phyloP scores from a whole-genome alignment of 2,113 vertebrate species.

The Chrysochloris asiatica region DNA sequence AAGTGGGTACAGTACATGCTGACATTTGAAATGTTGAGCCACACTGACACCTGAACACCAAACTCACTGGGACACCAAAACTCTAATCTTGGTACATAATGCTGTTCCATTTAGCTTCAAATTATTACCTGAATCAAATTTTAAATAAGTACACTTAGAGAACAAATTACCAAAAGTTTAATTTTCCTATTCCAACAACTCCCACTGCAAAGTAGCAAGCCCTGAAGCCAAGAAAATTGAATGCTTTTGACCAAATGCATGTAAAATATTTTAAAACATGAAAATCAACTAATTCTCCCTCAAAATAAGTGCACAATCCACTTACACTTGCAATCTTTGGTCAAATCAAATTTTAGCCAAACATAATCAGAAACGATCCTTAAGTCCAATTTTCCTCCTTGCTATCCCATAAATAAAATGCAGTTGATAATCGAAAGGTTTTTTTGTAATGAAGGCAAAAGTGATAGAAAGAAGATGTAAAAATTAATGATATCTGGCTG shows the following conservation, averaged over 20 bases:
- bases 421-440: slow-evolving; percentile 56
- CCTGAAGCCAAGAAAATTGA: slow-evolving; percentile 30
- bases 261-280: slow-evolving; percentile 56
- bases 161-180: slow-evolving; percentile 72
- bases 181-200: slow-evolving; percentile 66
- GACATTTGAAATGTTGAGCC: slow-evolving; percentile 22
- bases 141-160: slow-evolving; percentile 69
- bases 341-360: slow-evolving; percentile 59
- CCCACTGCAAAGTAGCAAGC: neutral
- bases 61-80: slow-evolving; percentile 33
- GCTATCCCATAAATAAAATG: slow-evolving; percentile 56
- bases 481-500: slow-evolving; percentile 78
- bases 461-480: slow-evolving; percentile 67
- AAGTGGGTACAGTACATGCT: neutral
- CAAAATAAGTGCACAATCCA: neutral
- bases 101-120: slow-evolving; percentile 59
- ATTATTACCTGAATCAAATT: slow-evolving; percentile 69
- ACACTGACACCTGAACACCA: slow-evolving; percentile 8
- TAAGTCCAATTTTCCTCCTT: slow-evolving; percentile 39
- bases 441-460: slow-evolving; percentile 65
- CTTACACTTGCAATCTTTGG: slow-evolving; percentile 4
- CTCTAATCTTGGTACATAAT: slow-evolving; percentile 36
- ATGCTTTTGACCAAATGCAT: slow-evolving; percentile 40
- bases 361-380: slow-evolving; percentile 60
- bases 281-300: slow-evolving; percentile 45